These are phyloP conservation scores for Acromyrmex echinatior DNA, from an alignment of 1,140 invertebrate genomes.

Conservation along the genomic window DNA sequence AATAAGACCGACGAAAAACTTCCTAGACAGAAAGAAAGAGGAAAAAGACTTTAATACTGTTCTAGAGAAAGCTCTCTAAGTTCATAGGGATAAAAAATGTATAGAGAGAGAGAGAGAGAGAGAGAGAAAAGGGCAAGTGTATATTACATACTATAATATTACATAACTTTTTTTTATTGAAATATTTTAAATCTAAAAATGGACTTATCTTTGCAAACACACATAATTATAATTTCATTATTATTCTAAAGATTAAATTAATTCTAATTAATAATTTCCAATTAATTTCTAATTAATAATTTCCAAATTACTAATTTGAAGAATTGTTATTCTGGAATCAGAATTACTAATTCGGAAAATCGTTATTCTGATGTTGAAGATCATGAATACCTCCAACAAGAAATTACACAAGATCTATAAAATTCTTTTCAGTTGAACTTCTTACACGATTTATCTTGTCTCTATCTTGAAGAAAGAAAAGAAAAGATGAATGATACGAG, in stretches of 20 bases:
- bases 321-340: neutral
- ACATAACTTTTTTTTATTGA: neutral
- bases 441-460: too few species aligned
- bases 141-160: neutral
- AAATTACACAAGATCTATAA: neutral
- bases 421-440: too few species aligned
- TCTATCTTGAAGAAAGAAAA: too few species aligned
- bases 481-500: too few species aligned
- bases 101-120: neutral
- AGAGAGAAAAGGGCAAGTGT: neutral
- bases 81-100: too few species aligned
- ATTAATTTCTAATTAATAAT: neutral
- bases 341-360: neutral
- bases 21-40: neutral
- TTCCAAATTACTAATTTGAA: neutral
- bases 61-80: too few species aligned
- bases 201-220: slow-evolving; percentile 9
- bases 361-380: neutral
- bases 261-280: neutral
- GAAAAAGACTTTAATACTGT: neutral
- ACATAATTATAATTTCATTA: neutral
- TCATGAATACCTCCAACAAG: neutral
- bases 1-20: neutral
- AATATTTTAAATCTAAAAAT: slow-evolving; percentile 10
- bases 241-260: neutral